A percentile compares a stretch with the other conserved stretches of the same genome.
Conservation (phyloP, 64 coral and sea anemone species). For the Pocillopora damicornis region DNA sequence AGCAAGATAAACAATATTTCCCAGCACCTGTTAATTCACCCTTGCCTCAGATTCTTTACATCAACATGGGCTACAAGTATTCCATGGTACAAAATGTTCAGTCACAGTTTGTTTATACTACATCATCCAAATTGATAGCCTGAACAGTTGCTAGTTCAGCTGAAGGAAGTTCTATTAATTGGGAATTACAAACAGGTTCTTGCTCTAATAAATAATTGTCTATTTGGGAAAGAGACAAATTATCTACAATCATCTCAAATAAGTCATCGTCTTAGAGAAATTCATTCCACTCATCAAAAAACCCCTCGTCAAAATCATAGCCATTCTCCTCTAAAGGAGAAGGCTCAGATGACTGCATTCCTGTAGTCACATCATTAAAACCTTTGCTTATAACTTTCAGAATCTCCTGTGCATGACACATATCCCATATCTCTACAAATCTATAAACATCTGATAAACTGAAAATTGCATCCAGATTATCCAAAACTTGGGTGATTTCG, state of each 20-base stretch:
- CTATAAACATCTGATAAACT: too few species aligned
- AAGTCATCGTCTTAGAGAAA: conserved; percentile 47
- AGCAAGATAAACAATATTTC: too few species aligned
- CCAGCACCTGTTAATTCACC: too few species aligned
- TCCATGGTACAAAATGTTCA: neutral
- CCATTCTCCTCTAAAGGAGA: conserved; percentile 3
- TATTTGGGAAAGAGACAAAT: conserved; percentile 57
- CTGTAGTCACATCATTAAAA: neutral
- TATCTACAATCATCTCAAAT: conserved; percentile 56
- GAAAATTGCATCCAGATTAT: too few species aligned
- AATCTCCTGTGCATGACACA: too few species aligned
- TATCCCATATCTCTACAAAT: too few species aligned
- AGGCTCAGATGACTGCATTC: neutral
- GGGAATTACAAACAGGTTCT: neutral
- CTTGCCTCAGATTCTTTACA: too few species aligned
- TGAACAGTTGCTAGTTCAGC: neutral
- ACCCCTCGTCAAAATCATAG: conserved; percentile 44
- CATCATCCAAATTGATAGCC: neutral
- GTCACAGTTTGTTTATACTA: too few species aligned
- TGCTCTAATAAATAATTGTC: neutral
- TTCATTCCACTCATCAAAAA: conserved; percentile 57
- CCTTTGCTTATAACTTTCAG: too few species aligned
- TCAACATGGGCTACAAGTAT: too few species aligned
- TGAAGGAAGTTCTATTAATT: neutral
- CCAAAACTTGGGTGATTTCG: too few species aligned